Conservation (phyloP, 1,140 invertebrate species). For the Lordiphosa stackelbergi region DNA sequence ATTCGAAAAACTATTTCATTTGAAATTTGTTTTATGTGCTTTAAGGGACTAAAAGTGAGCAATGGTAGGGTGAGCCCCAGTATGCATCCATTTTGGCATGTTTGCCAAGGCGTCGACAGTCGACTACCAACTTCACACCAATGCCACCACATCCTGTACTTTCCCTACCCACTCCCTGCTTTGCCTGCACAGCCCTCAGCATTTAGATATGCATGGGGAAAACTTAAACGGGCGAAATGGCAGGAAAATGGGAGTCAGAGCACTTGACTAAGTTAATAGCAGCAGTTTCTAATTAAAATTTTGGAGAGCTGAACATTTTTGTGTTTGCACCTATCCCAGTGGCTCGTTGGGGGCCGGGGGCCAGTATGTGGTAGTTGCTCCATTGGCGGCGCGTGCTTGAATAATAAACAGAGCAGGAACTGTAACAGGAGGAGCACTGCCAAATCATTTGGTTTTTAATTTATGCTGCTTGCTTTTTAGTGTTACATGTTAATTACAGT, state of each 20-base stretch:
- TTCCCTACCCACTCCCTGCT: neutral
- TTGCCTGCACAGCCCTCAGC: neutral
- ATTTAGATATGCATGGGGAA: slow-evolving; percentile 64
- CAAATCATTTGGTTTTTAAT: slow-evolving; percentile 64
- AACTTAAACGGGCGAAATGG: slow-evolving; percentile 24
- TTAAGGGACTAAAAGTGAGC: slow-evolving; percentile 1
- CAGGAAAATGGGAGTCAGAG: slow-evolving; percentile 20
- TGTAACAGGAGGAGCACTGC: slow-evolving; percentile 15
- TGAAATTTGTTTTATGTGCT: slow-evolving; percentile 36
- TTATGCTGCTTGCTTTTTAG: slow-evolving; percentile 63
- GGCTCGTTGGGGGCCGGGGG: slow-evolving; percentile 9
- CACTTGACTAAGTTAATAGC: slow-evolving; percentile 68
- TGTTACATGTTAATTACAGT: slow-evolving; percentile 70
- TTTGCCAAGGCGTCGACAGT: slow-evolving; percentile 39
- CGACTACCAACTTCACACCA: slow-evolving; percentile 28
- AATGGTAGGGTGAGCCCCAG: slow-evolving; percentile 7
- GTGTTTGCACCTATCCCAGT: slow-evolving; percentile 36
- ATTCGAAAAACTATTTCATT: slow-evolving; percentile 59
- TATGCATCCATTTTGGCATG: slow-evolving; percentile 33
- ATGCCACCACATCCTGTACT: neutral
- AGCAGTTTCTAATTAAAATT: slow-evolving; percentile 72
- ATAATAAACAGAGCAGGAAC: slow-evolving; percentile 62
- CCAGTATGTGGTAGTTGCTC: slow-evolving; percentile 24
- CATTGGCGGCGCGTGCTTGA: slow-evolving; percentile 62
- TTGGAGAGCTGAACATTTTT: slow-evolving; percentile 50